phyloP scores from a whole-genome alignment of 2,797 vertebrate species.

The Holocentrus rufus region DNA sequence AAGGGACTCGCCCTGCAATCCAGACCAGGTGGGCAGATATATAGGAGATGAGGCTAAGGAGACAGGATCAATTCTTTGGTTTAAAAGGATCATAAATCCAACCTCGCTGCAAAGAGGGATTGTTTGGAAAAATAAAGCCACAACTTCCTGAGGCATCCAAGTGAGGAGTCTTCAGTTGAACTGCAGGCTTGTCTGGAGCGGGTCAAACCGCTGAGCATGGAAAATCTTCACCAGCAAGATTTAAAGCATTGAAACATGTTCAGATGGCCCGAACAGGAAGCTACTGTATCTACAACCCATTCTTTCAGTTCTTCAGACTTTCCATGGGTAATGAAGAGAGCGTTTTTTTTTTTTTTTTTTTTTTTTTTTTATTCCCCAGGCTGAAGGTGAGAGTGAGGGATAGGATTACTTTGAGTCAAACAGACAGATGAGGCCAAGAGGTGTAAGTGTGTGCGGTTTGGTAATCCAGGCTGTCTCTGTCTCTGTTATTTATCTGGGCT shows the following conservation, averaged over 20 bases:
- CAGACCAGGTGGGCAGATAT: slow-evolving; percentile 25
- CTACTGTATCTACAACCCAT: slow-evolving; percentile 49
- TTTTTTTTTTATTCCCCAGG: too few species aligned
- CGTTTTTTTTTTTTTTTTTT: too few species aligned
- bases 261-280: slow-evolving; percentile 57
- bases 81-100: slow-evolving; percentile 47
- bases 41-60: slow-evolving; percentile 16
- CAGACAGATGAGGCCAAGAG: slow-evolving; percentile 46
- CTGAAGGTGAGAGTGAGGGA: slow-evolving; percentile 50
- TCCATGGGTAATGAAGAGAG: slow-evolving; percentile 46
- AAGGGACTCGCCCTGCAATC: slow-evolving; percentile 19
- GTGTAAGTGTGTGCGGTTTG: slow-evolving; percentile 56
- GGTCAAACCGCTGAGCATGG: slow-evolving; percentile 52
- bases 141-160: slow-evolving; percentile 58
- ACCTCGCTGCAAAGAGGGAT: slow-evolving; percentile 39
- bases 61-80: slow-evolving; percentile 26
- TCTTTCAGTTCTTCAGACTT: slow-evolving; percentile 52
- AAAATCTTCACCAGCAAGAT: slow-evolving; percentile 53
- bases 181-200: slow-evolving; percentile 26
- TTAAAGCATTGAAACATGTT: slow-evolving; percentile 59
- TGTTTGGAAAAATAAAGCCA: slow-evolving; percentile 68
- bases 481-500: slow-evolving; percentile 61
- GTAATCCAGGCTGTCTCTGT: slow-evolving; percentile 53
- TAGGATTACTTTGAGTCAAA: slow-evolving; percentile 52
- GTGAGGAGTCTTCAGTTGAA: slow-evolving; percentile 32